Base-by-base conservation (phyloP, 2,888 invertebrate genomes). In the Papilio elwesi region DNA sequence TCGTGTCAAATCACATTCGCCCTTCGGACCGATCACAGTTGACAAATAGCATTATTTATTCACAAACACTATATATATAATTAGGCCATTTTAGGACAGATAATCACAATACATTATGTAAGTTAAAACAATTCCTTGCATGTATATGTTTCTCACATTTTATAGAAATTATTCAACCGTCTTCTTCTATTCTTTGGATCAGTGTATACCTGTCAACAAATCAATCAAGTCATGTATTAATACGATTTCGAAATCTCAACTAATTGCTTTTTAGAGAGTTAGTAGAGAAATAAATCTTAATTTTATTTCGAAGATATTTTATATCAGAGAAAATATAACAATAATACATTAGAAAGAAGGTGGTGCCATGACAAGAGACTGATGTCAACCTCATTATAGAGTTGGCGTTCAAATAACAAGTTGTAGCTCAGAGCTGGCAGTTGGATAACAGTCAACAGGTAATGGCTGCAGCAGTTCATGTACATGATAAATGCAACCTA, bases 61-160 rank as follows among this genome's bases (percentile, higher is more conserved):
- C 90, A 90, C 90, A 90, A 90, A 91, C 83, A 88, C 88, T 93
- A 91, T 89, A 85, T 89, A 85, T 90, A 90, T 92, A 93, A 91
- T 93, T 93, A 93, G 93, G 93, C 93, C 93, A 89, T 93, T 89
- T 89, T 91, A 92, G 93, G 92, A 92, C 91, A 92, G 90, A 90
- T 90, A 90, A 92, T 91, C 92, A 93, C 92, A 92, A 86, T 90
- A 76, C 76, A 62, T 90, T 84, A 83, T 86, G 84, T 88, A 89
- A 90, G 85, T 90, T 57, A 68, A 89, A 85, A 86, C 88, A 87
- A 90, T 87, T 86, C 85, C 85, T 86, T 82, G 78, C 85, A 82
- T 83, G 79, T 79, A 76, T 79, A 80, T 78, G 36, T n/a, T 70
- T 77, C 80, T 82, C 79, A 78, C 79, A 78, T 77, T 77, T 71